Evolutionary conservation across 1,140 invertebrate species (phyloP), one percentile per base, ranked within the genome.

Genomic region (Trypoxylus dichotomus): DNA sequence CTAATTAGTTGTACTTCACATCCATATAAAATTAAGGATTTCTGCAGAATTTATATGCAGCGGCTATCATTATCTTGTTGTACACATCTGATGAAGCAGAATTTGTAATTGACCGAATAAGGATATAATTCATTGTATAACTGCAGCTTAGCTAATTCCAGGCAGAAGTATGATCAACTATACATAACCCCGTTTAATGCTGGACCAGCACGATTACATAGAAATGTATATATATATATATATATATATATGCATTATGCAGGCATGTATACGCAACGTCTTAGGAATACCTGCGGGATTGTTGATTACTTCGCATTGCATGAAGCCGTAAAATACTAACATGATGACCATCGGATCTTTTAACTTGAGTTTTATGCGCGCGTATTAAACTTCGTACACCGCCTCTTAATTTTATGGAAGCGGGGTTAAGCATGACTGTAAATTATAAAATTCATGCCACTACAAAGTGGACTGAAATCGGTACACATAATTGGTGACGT

Each of bases 311-410:
- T 15, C 13, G 72, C 41, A 74, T 37, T 41, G 41, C 72, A 43
- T 32, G 72, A 74, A 74, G 72, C 29, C 27, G 72, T 74, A 74
- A 74, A 74, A 74, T 74, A 15, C 72, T n/a, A 43, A 41, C 72
- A 74, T 74, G 72, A 74, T 74, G 72, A 74, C 72, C 72, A 74
- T 74, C 72, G 72, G 27, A 37, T 74, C 72, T 43, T 74, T 74
- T 74, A 74, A 41, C 32, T 43, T 41, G 10, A 13, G 29, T 74
- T 74, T 74, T 74, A 74, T 74, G 72, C 72, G 72, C 29, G 29
- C 29, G 29, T 43, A 74, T 74, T 74, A 74, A 75, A 27, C 74
- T 29, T 5, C 21, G 41, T 43, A 68, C 60, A 54, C 74, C 74
- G 74, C 15, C 8, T 43, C 42, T 43, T 29, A 54, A 43, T 75